Conservation (phyloP, 2,113 vertebrate species). For the Alosa alosa region DNA sequence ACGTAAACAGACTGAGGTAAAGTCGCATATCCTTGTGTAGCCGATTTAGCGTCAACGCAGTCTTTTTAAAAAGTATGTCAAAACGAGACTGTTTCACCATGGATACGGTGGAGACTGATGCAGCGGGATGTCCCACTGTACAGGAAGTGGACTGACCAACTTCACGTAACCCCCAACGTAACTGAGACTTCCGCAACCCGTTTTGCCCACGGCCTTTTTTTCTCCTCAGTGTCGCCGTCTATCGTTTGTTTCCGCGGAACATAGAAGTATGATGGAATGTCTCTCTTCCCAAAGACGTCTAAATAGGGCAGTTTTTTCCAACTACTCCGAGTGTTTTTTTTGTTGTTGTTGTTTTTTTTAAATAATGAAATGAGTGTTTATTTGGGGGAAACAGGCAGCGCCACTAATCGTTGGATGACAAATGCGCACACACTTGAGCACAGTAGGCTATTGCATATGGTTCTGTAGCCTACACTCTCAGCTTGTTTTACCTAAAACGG, state of each 20-base stretch:
- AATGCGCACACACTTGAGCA: neutral
- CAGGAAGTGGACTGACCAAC: slow-evolving; percentile 42
- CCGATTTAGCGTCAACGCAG: neutral
- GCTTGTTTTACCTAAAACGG: neutral
- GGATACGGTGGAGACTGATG: neutral
- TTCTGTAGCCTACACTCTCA: neutral
- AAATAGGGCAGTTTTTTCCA: neutral
- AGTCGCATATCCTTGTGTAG: neutral
- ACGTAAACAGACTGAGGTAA: neutral
- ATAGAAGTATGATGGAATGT: neutral
- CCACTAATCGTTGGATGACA: neutral
- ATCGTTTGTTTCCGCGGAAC: neutral
- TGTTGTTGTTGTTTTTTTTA: neutral
- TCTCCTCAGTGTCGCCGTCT: neutral
- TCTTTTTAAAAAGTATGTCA: neutral
- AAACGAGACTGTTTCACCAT: slow-evolving; percentile 5
- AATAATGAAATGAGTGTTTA: neutral
- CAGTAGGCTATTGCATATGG: neutral
- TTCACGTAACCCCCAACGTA: slow-evolving; percentile 27
- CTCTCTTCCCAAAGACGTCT: neutral
- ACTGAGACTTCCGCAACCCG: slow-evolving; percentile 23
- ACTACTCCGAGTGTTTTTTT: neutral
- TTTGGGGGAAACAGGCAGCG: neutral
- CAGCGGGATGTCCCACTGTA: neutral
- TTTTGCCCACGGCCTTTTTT: neutral